Evolutionary conservation across 1,140 invertebrate genomes (phyloP).

Genomic region (Tribolium madens): DNA sequence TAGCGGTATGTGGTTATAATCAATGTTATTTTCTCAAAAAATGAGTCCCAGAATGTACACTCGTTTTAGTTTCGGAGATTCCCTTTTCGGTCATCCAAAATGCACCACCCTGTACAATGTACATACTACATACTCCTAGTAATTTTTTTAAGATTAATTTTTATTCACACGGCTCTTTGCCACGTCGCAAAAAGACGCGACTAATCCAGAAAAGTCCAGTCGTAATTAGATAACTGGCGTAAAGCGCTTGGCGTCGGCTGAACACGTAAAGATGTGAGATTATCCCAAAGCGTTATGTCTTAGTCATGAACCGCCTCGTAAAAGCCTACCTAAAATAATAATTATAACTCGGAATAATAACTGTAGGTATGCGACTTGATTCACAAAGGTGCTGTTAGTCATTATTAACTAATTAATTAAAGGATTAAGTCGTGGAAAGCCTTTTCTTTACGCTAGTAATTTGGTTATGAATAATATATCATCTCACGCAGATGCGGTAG

Average conservation of each 20-base stretch:
- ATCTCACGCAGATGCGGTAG: not conserved
- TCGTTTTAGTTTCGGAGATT: too few relatives aligned
- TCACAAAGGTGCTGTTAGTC: conserved; percentile 10
- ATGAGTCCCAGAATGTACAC: too few relatives aligned
- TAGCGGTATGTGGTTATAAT: too few relatives aligned
- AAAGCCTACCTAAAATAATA: conserved; percentile 2
- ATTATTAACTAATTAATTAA: conserved; percentile 30
- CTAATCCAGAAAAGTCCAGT: not conserved
- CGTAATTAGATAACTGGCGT: not conserved
- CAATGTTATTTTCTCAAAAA: too few relatives aligned
- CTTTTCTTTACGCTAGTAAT: not conserved
- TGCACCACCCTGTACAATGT: too few relatives aligned
- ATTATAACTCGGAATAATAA: conserved; percentile 11
- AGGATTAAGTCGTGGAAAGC: not conserved
- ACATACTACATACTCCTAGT: too few relatives aligned
- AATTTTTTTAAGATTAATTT: too few relatives aligned
- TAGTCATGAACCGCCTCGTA: not conserved
- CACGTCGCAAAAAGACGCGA: not conserved
- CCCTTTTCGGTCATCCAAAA: too few relatives aligned
- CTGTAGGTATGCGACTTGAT: conserved; percentile 1
- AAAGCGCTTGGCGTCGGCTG: not conserved
- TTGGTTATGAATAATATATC: not conserved
- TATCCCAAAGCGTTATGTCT: not conserved
- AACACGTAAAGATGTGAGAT: conserved; percentile 3
- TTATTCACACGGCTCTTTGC: too few relatives aligned